phyloP scores from a whole-genome alignment of 2,797 vertebrate species.

The Characodon lateralis region DNA sequence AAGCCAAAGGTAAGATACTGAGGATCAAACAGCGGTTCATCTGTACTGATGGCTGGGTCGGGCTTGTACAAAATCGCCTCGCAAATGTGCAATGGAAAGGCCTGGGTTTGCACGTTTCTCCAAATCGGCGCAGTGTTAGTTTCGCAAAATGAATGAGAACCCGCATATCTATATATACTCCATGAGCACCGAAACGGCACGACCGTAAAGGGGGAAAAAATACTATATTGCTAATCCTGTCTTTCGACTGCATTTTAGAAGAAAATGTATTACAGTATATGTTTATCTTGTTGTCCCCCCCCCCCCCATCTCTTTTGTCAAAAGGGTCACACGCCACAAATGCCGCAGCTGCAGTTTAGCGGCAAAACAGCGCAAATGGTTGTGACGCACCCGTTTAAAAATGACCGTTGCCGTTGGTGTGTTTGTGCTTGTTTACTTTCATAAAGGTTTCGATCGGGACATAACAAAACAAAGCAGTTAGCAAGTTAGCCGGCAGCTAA shows the following conservation, averaged over 20 bases:
- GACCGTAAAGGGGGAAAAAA: fast-evolving
- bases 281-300: conserved; percentile 75
- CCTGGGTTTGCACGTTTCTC: conserved; percentile 81
- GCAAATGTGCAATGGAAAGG: conserved; percentile 76
- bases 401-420: fast-evolving
- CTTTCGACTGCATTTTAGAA: background rate
- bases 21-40: background rate
- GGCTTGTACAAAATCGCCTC: conserved; percentile 31
- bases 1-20: conserved; percentile 89
- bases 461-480: conserved; percentile 29
- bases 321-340: conserved; percentile 64
- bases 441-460: background rate
- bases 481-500: conserved; percentile 56
- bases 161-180: conserved; percentile 11
- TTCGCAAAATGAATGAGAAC: conserved; percentile 79
- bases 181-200: background rate
- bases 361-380: conserved; percentile 46
- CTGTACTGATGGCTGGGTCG: background rate
- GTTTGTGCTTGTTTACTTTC: background rate
- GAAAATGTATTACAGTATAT: conserved; percentile 18
- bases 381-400: conserved; percentile 41
- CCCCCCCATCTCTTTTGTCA: conserved; percentile 75
- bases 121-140: conserved; percentile 80
- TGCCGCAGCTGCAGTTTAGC: conserved; percentile 70
- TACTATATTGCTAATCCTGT: fast-evolving